Evolutionary conservation across 2,888 invertebrate genomes (phyloP), one percentile per base, ranked within the genome.

Genomic region (Pristionchus entomophagus): DNA sequence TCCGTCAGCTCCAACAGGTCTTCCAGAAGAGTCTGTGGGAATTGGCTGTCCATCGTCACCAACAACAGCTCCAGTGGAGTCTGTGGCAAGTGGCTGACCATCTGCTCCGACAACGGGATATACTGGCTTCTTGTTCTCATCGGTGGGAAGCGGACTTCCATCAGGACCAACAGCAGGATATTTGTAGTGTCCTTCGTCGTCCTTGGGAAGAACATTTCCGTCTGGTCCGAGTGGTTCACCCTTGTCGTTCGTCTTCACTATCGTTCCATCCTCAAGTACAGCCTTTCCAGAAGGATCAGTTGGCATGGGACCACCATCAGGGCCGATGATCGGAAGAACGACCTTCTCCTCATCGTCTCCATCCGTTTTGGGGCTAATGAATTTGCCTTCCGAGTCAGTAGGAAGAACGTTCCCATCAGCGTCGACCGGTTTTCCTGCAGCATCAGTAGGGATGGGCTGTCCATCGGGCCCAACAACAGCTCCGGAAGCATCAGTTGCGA

Each of bases 1-100:
- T 81, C 89, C 88, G 65, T 89, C 89, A 17, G 88, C 85, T 45
- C 86, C 88, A 29, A 90, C 41, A 19, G 89, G 89, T n/a, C 86
- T 86, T 32, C 90, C 90, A 62, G 88, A 86, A 5, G 87, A 88
- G 84, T 89, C 86, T 12, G 59, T 86, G 8, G 81, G 86, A 53
- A 89, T 86, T 1, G 81, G n/a, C 14, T 45, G 38, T 62, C 88
- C 88, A 53, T 89, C 89, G 17, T 81, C 59, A 32, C 86, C 86
- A 65, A 86, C 82, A 17, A 69, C 80, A 1, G 51, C 2, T 77
- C 88, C 87, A 19, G 84, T 49, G 0, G 87, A 53, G 80, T 88
- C 88, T 56, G 88, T 88, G 35, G 73, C 86, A 10, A 88, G 86
- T 22, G 84, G 87, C 45, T 84, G 53, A 65, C 88, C 88, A 83